A percentile compares a stretch with the other conserved stretches of the same genome.
Conservation (phyloP, 2,888 invertebrate species). For the Parthenolecanium corni region DNA sequence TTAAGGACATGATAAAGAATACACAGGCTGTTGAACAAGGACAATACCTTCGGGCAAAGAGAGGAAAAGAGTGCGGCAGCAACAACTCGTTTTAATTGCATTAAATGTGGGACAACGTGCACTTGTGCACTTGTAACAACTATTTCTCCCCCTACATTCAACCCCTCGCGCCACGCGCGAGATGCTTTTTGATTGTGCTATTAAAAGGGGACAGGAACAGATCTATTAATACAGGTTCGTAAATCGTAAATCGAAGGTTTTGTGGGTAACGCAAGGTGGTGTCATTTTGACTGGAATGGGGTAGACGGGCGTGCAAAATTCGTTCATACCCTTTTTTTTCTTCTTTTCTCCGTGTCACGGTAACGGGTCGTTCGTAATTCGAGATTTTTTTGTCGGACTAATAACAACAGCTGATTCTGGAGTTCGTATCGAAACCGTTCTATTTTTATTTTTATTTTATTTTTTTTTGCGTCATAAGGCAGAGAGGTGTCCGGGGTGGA, state of each 20-base stretch:
- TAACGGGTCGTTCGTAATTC: not conserved
- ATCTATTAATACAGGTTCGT: conserved; percentile 22
- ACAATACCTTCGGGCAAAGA: too few relatives aligned
- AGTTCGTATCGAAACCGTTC: too few relatives aligned
- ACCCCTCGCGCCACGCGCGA: conserved; percentile 8
- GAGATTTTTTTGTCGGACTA: conserved; percentile 13
- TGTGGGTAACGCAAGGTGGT: conserved; percentile 29
- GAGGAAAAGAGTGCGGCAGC: too few relatives aligned
- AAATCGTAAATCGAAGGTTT: conserved; percentile 18
- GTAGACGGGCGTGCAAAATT: conserved; percentile 17
- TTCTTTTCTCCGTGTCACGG: not conserved
- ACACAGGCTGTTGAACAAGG: too few relatives aligned
- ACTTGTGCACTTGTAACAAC: conserved; percentile 10
- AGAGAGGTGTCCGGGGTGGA: too few relatives aligned
- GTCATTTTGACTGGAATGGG: conserved; percentile 14
- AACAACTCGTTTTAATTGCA: conserved; percentile 19
- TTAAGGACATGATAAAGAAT: too few relatives aligned
- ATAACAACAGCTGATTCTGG: not conserved
- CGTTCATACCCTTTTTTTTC: conserved; percentile 11
- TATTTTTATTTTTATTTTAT: not conserved
- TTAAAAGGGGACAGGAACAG: conserved; percentile 13
- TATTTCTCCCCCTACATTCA: not conserved
- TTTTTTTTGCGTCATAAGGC: not conserved
- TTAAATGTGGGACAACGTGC: conserved; percentile 25
- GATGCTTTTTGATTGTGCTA: conserved; percentile 22